Percentiles rank a stretch among this genome's conserved stretches.
Conservation (phyloP, 1,140 invertebrate species). For the Achatina immaculata region DNA sequence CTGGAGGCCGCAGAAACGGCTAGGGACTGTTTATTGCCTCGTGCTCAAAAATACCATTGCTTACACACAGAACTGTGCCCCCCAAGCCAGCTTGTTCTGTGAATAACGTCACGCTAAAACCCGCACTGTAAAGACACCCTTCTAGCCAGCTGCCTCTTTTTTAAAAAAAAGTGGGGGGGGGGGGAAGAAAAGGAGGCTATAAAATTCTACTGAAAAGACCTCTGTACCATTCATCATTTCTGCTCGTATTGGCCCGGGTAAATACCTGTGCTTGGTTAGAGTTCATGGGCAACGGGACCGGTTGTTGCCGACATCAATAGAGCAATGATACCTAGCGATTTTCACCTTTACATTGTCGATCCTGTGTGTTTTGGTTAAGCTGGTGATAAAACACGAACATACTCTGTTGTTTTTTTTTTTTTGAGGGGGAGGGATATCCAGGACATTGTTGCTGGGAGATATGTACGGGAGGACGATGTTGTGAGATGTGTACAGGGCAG, state of each 20-base stretch:
- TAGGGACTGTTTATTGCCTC: constrained; percentile 22
- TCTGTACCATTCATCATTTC: constrained; percentile 19
- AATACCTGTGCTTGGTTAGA: neutral
- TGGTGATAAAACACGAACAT: too few relatives aligned
- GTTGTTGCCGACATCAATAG: neutral
- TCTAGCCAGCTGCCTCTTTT: neutral
- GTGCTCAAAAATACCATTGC: constrained; percentile 19
- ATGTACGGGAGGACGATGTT: too few relatives aligned
- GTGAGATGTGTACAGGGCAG: too few relatives aligned
- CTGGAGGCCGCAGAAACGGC: neutral
- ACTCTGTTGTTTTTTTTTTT: too few relatives aligned
- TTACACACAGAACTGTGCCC: constrained; percentile 12
- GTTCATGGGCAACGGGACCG: neutral
- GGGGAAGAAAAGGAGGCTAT: neutral
- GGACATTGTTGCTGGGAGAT: too few relatives aligned
- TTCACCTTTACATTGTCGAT: neutral
- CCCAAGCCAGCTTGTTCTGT: neutral
- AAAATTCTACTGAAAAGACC: constrained; percentile 6
- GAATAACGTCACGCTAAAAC: constrained; percentile 9
- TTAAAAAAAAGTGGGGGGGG: neutral
- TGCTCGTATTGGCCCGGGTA: constrained; percentile 13
- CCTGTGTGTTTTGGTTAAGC: too few relatives aligned
- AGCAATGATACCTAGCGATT: constrained; percentile 13
- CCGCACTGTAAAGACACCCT: constrained; percentile 5
- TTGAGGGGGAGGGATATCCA: too few relatives aligned